phyloP scores from a whole-genome alignment of 2,888 invertebrate genomes.

The Synergus umbraculus region DNA sequence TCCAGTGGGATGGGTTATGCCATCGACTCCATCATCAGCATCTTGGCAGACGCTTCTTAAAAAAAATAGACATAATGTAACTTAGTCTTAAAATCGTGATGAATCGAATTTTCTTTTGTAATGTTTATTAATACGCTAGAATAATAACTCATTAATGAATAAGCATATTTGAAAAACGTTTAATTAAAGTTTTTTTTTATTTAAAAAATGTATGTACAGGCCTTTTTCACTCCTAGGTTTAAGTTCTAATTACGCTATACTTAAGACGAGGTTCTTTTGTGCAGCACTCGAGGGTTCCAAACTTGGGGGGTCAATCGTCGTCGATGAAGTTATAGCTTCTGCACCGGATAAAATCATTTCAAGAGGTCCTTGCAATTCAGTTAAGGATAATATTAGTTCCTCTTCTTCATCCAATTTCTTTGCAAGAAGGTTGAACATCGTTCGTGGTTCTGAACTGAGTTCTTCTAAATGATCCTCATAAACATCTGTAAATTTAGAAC shows the following conservation, averaged over 20 bases:
- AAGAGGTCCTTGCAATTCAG: constrained; percentile 85
- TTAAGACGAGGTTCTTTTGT: constrained; percentile 71
- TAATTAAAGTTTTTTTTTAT: constrained; percentile 48
- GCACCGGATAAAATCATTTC: constrained; percentile 83
- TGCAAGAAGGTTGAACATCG: constrained; percentile 81
- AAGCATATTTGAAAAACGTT: background rate
- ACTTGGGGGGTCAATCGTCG: constrained; percentile 60
- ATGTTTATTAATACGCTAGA: background rate
- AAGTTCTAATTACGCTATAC: constrained; percentile 65
- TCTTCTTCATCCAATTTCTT: constrained; percentile 84
- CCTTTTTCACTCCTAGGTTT: background rate
- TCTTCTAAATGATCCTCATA: constrained; percentile 83
- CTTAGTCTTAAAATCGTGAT: constrained; percentile 9
- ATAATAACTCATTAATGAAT: background rate
- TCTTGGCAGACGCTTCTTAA: constrained; percentile 75
- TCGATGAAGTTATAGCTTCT: constrained; percentile 59
- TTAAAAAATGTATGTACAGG: constrained; percentile 60
- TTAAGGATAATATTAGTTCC: constrained; percentile 82
- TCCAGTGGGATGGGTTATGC: constrained; percentile 87
- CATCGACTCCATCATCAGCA: constrained; percentile 77
- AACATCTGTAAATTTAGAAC: constrained; percentile 78
- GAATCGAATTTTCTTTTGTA: constrained; percentile 25
- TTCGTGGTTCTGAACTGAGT: constrained; percentile 82
- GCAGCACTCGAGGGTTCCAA: constrained; percentile 76
- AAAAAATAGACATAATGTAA: constrained; percentile 51